These are phyloP conservation scores for Pogonomyrmex barbatus DNA, from an alignment of 1,140 invertebrate species.

Conservation along the genomic window DNA sequence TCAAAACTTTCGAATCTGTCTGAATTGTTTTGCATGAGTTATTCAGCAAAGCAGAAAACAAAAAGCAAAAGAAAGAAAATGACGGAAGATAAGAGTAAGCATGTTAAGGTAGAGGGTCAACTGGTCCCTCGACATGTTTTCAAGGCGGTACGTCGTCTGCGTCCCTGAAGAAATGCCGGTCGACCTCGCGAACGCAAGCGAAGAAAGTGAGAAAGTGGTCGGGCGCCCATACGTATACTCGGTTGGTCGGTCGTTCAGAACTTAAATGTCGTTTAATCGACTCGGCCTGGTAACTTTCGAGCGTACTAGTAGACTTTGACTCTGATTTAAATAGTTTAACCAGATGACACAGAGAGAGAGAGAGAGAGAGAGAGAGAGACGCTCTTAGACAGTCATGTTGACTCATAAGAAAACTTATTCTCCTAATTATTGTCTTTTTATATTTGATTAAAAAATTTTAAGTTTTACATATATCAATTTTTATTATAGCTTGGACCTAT, in stretches of 20 bases:
- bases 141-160: constrained; percentile 71
- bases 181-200: constrained; percentile 72
- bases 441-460: not conserved
- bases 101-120: constrained; percentile 59
- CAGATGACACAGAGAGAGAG: not conserved
- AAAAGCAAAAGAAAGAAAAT: constrained; percentile 17
- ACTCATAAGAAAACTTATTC: not conserved
- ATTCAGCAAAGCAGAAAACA: constrained; percentile 6
- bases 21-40: not conserved
- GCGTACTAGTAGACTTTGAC: constrained; percentile 3
- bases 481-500: not conserved
- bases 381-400: not conserved
- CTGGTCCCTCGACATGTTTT: constrained; percentile 64
- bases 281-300: constrained; percentile 64
- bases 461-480: not conserved
- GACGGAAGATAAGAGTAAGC: constrained; percentile 35
- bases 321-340: not conserved
- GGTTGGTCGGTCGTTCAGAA: constrained; percentile 50
- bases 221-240: constrained; percentile 25
- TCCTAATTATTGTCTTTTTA: not conserved
- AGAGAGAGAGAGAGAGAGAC: not conserved
- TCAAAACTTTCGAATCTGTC: not conserved
- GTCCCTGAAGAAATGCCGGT: constrained; percentile 77
- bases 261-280: constrained; percentile 69
- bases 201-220: constrained; percentile 80